phyloP scores from a whole-genome alignment of 2,888 invertebrate species.

The Hypsopygia costalis region DNA sequence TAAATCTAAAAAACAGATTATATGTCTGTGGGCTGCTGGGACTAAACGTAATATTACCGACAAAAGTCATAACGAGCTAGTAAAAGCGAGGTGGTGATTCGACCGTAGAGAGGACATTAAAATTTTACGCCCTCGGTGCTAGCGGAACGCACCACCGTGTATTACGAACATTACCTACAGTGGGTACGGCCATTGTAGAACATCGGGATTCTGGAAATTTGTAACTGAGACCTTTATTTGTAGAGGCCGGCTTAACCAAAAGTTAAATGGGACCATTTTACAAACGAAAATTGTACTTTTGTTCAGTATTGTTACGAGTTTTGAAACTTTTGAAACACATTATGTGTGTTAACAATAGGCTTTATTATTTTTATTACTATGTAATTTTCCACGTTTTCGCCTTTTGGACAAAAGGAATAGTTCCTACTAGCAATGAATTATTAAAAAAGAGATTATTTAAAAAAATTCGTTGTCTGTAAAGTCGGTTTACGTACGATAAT shows the following conservation, averaged over 20 bases:
- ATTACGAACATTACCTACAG: background rate
- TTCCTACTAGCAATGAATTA: too few species aligned
- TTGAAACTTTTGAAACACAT: background rate
- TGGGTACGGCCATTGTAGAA: too few species aligned
- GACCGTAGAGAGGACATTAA: conserved; percentile 16
- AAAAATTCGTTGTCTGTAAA: too few species aligned
- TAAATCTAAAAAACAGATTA: too few species aligned
- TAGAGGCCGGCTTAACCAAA: conserved; percentile 2
- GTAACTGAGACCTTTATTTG: conserved; percentile 7
- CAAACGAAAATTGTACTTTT: conserved; percentile 1
- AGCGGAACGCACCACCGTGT: background rate
- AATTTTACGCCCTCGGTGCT: conserved; percentile 11
- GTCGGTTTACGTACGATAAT: too few species aligned
- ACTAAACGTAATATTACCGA: background rate
- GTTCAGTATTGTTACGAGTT: conserved; percentile 5
- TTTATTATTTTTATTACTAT: too few species aligned
- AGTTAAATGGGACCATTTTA: conserved; percentile 1
- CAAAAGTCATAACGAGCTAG: background rate
- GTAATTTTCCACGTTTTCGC: too few species aligned
- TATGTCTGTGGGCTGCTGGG: too few species aligned
- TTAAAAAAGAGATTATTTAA: too few species aligned
- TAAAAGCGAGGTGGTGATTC: conserved; percentile 13
- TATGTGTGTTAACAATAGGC: background rate
- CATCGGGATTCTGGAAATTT: conserved; percentile 1
- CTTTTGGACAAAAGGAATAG: too few species aligned